Evolutionary conservation across 2,113 vertebrate species (phyloP).

Genomic region (Gambusia affinis): DNA sequence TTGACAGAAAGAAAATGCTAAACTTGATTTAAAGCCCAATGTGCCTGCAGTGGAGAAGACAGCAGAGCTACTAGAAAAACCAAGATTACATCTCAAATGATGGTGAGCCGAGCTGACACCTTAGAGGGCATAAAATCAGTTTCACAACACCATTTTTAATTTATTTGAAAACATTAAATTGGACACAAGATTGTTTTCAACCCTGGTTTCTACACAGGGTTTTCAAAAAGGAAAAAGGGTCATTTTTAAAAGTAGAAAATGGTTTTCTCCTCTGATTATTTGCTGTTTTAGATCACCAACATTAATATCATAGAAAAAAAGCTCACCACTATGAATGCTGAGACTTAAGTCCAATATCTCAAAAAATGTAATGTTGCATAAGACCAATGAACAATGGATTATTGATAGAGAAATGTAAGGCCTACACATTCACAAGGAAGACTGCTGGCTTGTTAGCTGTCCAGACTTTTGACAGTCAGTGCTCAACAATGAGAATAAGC

Average conservation of each 20-base stretch:
- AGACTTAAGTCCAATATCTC: too few species aligned
- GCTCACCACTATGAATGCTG: too few species aligned
- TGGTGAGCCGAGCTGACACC: background rate
- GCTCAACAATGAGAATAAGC: too few species aligned
- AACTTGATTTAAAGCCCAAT: background rate
- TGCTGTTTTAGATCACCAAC: background rate
- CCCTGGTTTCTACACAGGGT: background rate
- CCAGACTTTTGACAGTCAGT: too few species aligned
- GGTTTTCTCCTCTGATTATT: background rate
- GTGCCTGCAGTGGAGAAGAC: background rate
- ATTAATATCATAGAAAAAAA: too few species aligned
- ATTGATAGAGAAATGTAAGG: too few species aligned
- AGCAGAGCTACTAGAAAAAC: background rate
- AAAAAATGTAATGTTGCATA: too few species aligned
- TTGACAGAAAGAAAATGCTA: background rate
- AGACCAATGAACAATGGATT: too few species aligned
- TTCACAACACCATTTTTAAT: background rate
- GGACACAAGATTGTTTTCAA: background rate
- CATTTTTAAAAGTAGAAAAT: background rate
- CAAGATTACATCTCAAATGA: background rate
- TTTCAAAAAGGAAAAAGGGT: background rate
- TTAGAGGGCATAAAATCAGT: background rate
- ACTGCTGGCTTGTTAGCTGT: too few species aligned
- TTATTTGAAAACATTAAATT: background rate
- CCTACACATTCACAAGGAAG: too few species aligned